Base-by-base conservation (phyloP, 2,888 invertebrate species). In the Ornithoptera alexandrae region DNA sequence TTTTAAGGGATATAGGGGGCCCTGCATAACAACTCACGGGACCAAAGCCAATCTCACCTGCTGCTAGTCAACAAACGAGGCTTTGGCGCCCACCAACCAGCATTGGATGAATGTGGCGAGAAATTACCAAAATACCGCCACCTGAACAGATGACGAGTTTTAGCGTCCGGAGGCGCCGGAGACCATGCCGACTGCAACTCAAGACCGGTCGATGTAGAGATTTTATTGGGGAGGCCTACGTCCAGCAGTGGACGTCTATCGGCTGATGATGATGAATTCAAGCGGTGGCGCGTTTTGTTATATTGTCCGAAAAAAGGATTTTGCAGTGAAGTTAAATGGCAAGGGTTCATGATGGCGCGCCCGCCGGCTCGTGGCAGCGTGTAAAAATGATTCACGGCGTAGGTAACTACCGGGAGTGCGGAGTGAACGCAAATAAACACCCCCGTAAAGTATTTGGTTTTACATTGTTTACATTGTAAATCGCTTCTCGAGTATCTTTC, bases 381-480 rank as follows among this genome's bases (percentile, higher is more conserved):
- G 66, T 80, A 77, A 78, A 78, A 79, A 77, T 79, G 79, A 81
- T 78, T 78, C 74, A 78, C 71, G 67, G 62, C 65, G 73, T 72
- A 73, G 70, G 71, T 66, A 66, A 71, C 62, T 50, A 50, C 61
- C 39, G 50, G 69, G 46, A 68, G 72, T 74, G 72, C 61, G 61
- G 67, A 64, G 65, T 42, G 71, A 72, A 75, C 72, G 73, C 74
- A 77, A 78, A 76, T 75, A 79, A 79, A 78, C 75, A 69, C 67
- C 53, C 56, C 74, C 79, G 67, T 79, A 78, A 79, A 75, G 69
- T 69, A 72, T 64, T 62, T 36, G 56, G 59, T 75, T 77, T 75
- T 74, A 75, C 73, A 70, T 64, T 76, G 78, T 78, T 78, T 77
- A 72, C 67, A 67, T 70, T 73, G 72, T 77, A 66, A 66, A 66